phyloP scores from a whole-genome alignment of 2,113 vertebrate species.

The Muntiacus muntjak region DNA sequence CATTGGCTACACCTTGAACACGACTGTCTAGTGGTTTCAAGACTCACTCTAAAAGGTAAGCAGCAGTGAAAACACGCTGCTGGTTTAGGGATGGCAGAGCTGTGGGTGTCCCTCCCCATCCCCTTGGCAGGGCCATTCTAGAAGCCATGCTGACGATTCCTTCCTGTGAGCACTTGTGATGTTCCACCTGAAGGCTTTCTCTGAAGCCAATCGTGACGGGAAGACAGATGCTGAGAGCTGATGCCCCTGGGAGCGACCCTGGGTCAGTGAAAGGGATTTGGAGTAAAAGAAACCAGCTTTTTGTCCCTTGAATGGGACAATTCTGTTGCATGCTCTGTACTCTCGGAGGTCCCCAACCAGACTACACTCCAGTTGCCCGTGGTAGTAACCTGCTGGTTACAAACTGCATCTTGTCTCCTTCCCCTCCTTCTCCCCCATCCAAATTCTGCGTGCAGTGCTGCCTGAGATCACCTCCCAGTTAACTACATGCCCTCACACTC shows the following conservation, averaged over 20 bases:
- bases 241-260: background rate
- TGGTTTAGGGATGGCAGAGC: background rate
- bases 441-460: background rate
- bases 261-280: background rate
- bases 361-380: background rate
- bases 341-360: background rate
- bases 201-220: accelerated
- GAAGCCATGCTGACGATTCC: accelerated
- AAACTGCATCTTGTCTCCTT: background rate
- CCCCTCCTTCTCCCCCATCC: background rate
- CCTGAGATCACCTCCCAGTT: background rate
- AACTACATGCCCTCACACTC: accelerated
- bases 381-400: background rate
- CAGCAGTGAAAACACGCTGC: background rate
- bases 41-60: background rate
- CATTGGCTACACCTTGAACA: background rate
- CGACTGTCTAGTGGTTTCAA: background rate
- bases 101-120: background rate
- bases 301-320: accelerated
- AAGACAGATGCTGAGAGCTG: background rate
- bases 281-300: background rate
- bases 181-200: background rate
- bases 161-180: background rate
- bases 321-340: accelerated
- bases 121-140: accelerated